These are phyloP conservation scores for Galbula dea DNA, from an alignment of 2,113 vertebrate genomes.

Conservation along the genomic window DNA sequence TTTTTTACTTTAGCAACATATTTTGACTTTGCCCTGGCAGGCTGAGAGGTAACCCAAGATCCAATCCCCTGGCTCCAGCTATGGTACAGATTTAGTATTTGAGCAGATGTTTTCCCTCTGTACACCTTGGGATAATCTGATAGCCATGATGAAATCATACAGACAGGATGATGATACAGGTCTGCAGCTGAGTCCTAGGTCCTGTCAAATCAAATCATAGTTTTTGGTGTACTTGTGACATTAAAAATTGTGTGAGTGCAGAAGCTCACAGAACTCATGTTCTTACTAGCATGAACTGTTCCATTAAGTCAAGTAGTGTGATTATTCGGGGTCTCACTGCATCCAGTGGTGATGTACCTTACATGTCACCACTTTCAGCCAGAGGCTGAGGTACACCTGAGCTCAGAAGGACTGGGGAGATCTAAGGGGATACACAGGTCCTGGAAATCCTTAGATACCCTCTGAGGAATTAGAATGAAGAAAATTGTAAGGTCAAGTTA, in stretches of 20 bases:
- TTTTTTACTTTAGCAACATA: background rate
- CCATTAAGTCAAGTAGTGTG: background rate
- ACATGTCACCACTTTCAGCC: background rate
- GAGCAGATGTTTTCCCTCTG: background rate
- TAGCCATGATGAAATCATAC: background rate
- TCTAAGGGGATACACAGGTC: accelerated
- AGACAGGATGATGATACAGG: background rate
- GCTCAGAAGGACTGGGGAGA: background rate
- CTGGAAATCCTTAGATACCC: background rate
- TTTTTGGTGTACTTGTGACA: background rate
- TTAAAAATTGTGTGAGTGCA: background rate
- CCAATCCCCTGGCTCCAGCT: background rate
- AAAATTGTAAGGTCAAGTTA: background rate
- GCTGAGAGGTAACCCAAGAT: background rate
- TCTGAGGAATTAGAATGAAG: background rate
- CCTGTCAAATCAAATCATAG: background rate
- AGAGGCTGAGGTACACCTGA: background rate
- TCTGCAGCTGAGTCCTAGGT: background rate
- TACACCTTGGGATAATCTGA: background rate
- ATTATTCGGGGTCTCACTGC: background rate
- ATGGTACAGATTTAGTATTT: background rate
- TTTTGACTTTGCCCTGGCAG: background rate
- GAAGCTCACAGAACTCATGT: background rate
- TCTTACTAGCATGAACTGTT: background rate
- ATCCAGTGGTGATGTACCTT: background rate